Base-by-base conservation (phyloP, 2,797 vertebrate genomes). In the Sebastes dallii region DNA sequence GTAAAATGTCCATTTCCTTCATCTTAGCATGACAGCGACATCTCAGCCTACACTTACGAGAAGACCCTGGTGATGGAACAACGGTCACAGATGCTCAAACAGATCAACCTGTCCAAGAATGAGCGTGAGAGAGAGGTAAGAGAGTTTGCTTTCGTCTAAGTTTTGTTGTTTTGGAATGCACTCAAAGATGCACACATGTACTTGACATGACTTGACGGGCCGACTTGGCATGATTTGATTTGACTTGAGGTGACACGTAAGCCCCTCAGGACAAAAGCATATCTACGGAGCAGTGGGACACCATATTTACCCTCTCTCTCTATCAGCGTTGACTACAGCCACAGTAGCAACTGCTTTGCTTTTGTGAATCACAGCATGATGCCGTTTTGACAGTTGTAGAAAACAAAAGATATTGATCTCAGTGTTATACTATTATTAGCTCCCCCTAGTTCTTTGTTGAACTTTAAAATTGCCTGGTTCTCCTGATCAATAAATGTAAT, bases 51-150 rank as follows among this genome's bases (percentile, higher is more conserved):
- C 92, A 99, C 98, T 22, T 99, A 99, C 0, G 98, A 99, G 95
- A 99, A 99, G 95, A 99, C 98, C 0, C 85, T 99, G 89, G 96
- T 99, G 91, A 99, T 99, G 98, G 98, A 99, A 84, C 98, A 99
- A 78, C 96, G 98, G 13, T 99, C 98, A 5, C 96, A 99, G 95
- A 99, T 99, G 93, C 97, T 99, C 46, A 99, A 99, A 80, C 96
- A 99, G 94, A 99, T 99, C 95, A 98, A 99, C 85, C 94, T 99
- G 80, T 98, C 97, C 91, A 99, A 99, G 96, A 99, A 93, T 0
- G 98, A 99, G 93, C 95, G 98, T 3, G 98, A 99, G 85, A 94
- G 98, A 32, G 98, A 99, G 97, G 98, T 98, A 92, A 66, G 87
- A 54, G 52, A 55, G 65, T 83, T 74, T 75, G 39, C 69, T 71